Base-by-base conservation (phyloP, 2,113 vertebrate species). In the Pan paniscus region DNA sequence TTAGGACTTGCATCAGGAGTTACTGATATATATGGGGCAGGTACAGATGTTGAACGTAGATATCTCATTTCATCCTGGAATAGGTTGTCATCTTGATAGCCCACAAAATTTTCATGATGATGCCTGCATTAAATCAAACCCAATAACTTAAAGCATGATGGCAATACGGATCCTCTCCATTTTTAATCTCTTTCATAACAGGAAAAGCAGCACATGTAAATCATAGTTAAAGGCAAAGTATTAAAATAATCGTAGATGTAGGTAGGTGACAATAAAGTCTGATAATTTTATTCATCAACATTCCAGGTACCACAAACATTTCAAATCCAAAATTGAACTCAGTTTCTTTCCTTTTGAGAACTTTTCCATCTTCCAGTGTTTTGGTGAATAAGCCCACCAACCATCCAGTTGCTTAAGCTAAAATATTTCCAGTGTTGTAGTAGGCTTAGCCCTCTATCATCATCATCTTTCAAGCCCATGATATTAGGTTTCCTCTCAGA, bases 21-120 rank as follows among this genome's bases (percentile, higher is more conserved):
- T 94, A 99, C 99, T 0, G 99, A 99, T 98, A 99, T 99, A 96
- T 99, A 99, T 0, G 99, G 99, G 0, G 99, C 99, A 82, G 99
- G 99, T 73, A 99, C 99, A 80, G 99, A 99, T 16, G 99, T 99
- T 57, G 99, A 99, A 67, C 99, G 99, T 81, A 99, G 98, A 87
- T 99, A 99, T 90, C 99, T 99, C 99, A 99, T 99, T 98, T 99
- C 99, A 97, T 99, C 99, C 98, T 99, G 99, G 98, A 99, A 99
- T 17, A 99, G 99, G 98, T 99, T 99, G 98, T 99, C 99, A 97
- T 99, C 99, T 97, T 99, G 99, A 98, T 99, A 99, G 22, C 98
- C 99, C 87, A 98, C 99, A 98, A 99, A 99, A 98, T 99, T 99
- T 98, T 99, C 99, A 92, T 99, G 99, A 98, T 99, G 99, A 98